phyloP scores from a whole-genome alignment of 2,888 invertebrate species.

The Netelia fuscicornis region DNA sequence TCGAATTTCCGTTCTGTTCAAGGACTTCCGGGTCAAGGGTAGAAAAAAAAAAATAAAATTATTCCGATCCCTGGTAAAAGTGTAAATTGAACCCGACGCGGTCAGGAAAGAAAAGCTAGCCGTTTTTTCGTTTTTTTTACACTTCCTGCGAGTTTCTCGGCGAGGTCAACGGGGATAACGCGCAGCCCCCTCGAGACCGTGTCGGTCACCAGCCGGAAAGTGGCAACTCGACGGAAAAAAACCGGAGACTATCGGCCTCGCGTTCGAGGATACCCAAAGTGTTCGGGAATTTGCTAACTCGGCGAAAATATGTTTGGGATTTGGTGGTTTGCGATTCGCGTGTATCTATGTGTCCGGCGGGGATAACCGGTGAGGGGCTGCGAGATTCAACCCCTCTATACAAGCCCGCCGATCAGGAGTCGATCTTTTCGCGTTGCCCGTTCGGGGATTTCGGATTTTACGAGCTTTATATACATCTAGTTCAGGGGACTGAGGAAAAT shows the following conservation, averaged over 20 bases:
- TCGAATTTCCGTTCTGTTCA: too few relatives aligned
- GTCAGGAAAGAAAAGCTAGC: neutral
- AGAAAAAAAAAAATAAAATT: too few relatives aligned
- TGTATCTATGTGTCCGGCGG: constrained; percentile 67
- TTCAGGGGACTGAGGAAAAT: constrained; percentile 48
- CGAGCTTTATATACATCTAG: constrained; percentile 74
- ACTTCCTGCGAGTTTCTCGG: constrained; percentile 3
- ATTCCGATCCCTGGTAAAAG: neutral
- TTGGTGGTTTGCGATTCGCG: constrained; percentile 64
- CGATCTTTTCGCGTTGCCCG: constrained; percentile 67
- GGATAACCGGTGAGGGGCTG: constrained; percentile 43
- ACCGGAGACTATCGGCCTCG: constrained; percentile 19
- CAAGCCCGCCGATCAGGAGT: constrained; percentile 53
- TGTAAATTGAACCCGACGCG: neutral
- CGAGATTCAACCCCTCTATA: constrained; percentile 10
- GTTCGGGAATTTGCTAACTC: constrained; percentile 82
- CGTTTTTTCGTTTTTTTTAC: neutral
- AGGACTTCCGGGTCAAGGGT: too few relatives aligned
- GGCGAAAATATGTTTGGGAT: constrained; percentile 83
- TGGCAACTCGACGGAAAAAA: constrained; percentile 5
- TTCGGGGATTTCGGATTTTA: constrained; percentile 79
- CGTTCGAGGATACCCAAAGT: constrained; percentile 66
- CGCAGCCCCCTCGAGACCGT: constrained; percentile 19
- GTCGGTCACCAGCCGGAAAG: constrained; percentile 21
- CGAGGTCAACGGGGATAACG: neutral